These are phyloP conservation scores for Podarcis raffonei DNA, from an alignment of 2,113 vertebrate genomes.

Conservation along the genomic window DNA sequence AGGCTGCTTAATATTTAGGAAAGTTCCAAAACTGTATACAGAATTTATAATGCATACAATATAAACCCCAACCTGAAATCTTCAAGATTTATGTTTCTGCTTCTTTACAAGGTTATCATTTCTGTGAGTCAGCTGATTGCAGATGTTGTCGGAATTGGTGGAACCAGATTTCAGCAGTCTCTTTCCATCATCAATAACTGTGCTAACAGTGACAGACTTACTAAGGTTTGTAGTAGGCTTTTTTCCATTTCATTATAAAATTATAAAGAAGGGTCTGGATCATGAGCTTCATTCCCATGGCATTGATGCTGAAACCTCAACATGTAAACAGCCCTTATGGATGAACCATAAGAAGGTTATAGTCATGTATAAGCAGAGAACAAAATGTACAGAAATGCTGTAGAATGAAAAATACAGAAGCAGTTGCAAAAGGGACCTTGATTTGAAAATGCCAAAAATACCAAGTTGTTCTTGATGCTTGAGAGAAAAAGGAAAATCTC, in stretches of 20 bases:
- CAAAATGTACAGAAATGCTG: not conserved
- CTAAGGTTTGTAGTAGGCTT: slow-evolving; percentile 83
- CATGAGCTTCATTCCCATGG: not conserved
- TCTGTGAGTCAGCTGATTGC: slow-evolving; percentile 98
- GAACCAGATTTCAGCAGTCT: slow-evolving; percentile 97
- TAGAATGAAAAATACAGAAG: not conserved
- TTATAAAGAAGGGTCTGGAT: slow-evolving; percentile 8
- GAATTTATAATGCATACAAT: too few species aligned
- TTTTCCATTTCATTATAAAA: not conserved
- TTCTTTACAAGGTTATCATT: slow-evolving; percentile 89
- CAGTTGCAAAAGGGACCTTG: not conserved
- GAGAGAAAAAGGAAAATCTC: not conserved
- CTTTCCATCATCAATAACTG: slow-evolving; percentile 98
- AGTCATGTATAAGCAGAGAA: not conserved
- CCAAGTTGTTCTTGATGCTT: not conserved
- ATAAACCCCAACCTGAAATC: not conserved
- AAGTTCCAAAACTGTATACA: too few species aligned
- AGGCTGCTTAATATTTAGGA: too few species aligned
- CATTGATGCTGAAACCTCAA: not conserved
- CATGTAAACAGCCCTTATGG: not conserved
- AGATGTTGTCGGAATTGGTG: slow-evolving; percentile 96
- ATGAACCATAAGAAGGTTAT: not conserved
- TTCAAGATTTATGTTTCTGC: not conserved
- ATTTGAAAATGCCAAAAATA: not conserved
- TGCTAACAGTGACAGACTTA: slow-evolving; percentile 93